Evolutionary conservation across 2,113 vertebrate genomes (phyloP).

Genomic region (Vidua macroura): DNA sequence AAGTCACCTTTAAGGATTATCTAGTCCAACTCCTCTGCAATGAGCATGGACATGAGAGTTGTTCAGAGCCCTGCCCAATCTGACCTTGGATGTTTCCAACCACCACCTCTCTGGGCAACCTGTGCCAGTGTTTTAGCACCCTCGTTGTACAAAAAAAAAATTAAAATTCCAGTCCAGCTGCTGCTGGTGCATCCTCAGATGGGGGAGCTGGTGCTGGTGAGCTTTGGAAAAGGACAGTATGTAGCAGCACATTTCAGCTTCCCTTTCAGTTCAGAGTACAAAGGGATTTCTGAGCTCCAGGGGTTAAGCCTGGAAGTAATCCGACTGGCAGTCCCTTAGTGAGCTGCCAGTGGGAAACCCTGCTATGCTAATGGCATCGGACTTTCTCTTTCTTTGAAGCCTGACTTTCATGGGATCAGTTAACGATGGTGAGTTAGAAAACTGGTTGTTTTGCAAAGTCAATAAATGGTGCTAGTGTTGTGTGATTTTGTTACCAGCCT

Average conservation of each 20-base stretch:
- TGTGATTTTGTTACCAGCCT: neutral
- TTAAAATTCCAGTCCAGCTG: neutral
- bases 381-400: neutral
- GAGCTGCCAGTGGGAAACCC: neutral
- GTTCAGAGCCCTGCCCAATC: neutral
- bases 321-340: neutral
- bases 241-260: neutral
- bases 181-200: neutral
- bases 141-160: neutral
- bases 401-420: neutral
- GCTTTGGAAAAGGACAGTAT: neutral
- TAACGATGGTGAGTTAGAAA: neutral
- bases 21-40: neutral
- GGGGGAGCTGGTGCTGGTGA: neutral
- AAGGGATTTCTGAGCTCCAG: neutral
- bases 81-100: neutral
- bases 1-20: neutral
- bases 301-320: neutral
- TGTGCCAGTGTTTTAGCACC: neutral
- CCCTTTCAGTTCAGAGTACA: neutral
- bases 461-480: neutral
- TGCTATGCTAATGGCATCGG: neutral
- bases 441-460: slow-evolving; percentile 1
- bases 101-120: neutral
- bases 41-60: neutral